Conservation (phyloP, 2,888 invertebrate genomes). For the Heliconius cydno region DNA sequence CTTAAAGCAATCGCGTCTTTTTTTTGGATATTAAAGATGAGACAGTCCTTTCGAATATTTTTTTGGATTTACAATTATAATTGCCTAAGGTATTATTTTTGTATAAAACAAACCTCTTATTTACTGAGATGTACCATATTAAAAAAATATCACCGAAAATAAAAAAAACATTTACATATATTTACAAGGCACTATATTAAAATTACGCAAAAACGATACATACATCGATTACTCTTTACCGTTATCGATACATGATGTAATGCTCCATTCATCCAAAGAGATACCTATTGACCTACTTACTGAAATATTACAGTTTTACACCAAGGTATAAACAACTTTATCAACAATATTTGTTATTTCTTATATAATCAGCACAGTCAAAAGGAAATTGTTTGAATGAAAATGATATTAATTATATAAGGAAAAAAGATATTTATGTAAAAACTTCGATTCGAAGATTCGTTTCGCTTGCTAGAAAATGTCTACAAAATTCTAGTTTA, state of each 20-base stretch:
- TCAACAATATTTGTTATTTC: too few species aligned
- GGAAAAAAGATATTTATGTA: too few species aligned
- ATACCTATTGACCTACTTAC: background rate
- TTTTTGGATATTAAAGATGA: background rate
- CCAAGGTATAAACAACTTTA: too few species aligned
- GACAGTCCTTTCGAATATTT: constrained; percentile 3
- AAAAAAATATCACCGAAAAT: background rate
- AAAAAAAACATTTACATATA: background rate
- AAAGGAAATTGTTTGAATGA: too few species aligned
- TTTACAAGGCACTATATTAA: background rate
- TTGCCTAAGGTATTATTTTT: background rate
- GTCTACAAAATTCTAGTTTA: too few species aligned
- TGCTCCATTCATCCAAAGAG: background rate
- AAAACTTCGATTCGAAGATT: too few species aligned
- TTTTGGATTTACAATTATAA: background rate
- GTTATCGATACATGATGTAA: background rate
- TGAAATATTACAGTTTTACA: background rate
- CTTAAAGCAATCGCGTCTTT: constrained; percentile 50
- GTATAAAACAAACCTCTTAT: background rate
- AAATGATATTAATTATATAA: too few species aligned
- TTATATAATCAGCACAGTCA: too few species aligned
- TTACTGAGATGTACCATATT: too few species aligned
- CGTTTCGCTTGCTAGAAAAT: too few species aligned
- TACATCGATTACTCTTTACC: background rate
- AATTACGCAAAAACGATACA: background rate